Base-by-base conservation (phyloP, 2,888 invertebrate species). In the Luperina testacea region DNA sequence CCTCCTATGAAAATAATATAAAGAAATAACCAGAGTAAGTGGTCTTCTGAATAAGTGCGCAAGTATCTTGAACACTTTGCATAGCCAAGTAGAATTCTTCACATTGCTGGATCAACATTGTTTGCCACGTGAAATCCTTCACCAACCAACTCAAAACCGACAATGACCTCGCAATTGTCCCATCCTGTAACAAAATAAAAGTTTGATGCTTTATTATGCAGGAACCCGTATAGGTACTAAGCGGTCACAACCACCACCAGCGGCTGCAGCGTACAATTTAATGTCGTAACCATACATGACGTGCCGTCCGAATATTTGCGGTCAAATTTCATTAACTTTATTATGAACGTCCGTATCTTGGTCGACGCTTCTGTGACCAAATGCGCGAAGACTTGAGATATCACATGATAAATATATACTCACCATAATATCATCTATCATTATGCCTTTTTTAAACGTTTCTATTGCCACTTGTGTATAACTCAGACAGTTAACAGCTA, bases 381-480 rank as follows among this genome's bases (percentile, higher is more conserved):
- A 48, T 48, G 15, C 48, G 5, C 15, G 6, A 48, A 48, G 15
- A 48, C 5, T 15, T 48, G 15, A 5, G 48, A 15, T 15, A 48
- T 15, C 48, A 48, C 15, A 48, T 15, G 51, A 15, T 65, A 17
- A 1, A 32, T 17, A 75, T 77, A 32, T n/a, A 75, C 76, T 77
- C 24, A 77, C 76, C 27, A 64, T 61, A n/a, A 9, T 42, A 3
- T 48, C 13, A 2, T 61, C 27, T 1, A 20, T n/a, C 7, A 11
- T 4, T 17, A 9, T 1, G 17, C 24, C 76, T 3, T 0, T 6
- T n/a, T 78, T 78, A n/a, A 78, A 78, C 5, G 7, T 17, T 53
- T 78, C 78, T 53, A 78, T 78, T 51, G 51, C 20, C 11, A 78
- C 42, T 61, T 78, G 69, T 9, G 51, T 59, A n/a, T 78, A 78